Evolutionary conservation across 2,888 invertebrate species (phyloP).

Genomic region (Tenthredo livida): DNA sequence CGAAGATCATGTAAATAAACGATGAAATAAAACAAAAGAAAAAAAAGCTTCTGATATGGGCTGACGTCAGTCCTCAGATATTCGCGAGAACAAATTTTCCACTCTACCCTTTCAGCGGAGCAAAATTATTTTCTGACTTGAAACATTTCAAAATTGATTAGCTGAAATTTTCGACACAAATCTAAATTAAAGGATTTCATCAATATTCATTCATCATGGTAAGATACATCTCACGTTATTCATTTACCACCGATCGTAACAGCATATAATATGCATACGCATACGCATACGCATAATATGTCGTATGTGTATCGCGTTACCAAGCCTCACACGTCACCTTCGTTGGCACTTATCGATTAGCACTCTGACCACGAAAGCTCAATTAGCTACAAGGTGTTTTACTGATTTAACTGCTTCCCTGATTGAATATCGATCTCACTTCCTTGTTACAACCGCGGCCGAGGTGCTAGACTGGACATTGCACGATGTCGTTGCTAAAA

Average conservation of each 20-base stretch:
- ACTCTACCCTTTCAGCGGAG: neutral
- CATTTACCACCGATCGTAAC: neutral
- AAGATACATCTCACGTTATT: neutral
- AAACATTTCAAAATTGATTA: neutral
- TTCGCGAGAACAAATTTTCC: neutral
- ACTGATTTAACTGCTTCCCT: neutral
- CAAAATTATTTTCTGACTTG: neutral
- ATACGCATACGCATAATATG: neutral
- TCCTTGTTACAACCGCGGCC: neutral
- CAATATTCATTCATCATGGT: neutral
- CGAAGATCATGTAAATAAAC: neutral
- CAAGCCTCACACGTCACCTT: neutral
- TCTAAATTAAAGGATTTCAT: neutral
- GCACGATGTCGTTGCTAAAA: neutral
- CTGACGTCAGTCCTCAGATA: constrained; percentile 23
- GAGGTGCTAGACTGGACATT: neutral
- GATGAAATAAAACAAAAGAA: neutral
- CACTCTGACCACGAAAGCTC: neutral
- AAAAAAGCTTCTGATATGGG: neutral
- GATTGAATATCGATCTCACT: constrained; percentile 1
- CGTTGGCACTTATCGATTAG: neutral
- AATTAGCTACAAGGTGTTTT: constrained; percentile 6
- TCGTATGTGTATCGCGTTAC: neutral
- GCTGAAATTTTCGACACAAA: neutral
- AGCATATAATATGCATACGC: neutral